Percentiles rank a stretch among this genome's conserved stretches.
phyloP scores from a whole-genome alignment of 2,797 vertebrate genomes.

The Botia kubotai region DNA sequence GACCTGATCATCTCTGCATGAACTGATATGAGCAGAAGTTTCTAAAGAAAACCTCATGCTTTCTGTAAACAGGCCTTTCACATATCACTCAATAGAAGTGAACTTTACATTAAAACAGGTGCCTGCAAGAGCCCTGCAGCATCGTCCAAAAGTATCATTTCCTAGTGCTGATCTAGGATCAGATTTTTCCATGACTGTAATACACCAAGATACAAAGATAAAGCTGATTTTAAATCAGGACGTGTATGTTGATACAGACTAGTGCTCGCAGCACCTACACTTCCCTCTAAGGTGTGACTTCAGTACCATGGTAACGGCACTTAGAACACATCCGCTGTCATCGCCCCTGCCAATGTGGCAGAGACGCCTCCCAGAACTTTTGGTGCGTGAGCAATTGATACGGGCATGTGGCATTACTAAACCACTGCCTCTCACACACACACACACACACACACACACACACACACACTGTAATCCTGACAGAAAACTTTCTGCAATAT shows the following conservation, averaged over 20 bases:
- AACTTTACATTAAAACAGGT: background rate
- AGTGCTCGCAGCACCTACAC: conserved; percentile 27
- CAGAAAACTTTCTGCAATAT: no score
- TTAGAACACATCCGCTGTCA: conserved; percentile 29
- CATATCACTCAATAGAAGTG: background rate
- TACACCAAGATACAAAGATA: background rate
- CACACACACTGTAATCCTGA: no score
- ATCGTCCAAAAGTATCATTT: background rate
- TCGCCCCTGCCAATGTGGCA: conserved; percentile 11
- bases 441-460: conserved; percentile 28
- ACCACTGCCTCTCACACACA: conserved; percentile 17
- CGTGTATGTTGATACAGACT: conserved; percentile 20
- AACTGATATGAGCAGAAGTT: background rate
- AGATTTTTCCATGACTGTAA: background rate
- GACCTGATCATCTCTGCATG: background rate
- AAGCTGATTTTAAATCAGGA: background rate
- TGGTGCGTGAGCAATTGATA: conserved; percentile 22
- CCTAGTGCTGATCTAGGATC: background rate
- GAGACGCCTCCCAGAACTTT: conserved; percentile 12
- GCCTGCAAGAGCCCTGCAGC: background rate
- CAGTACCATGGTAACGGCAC: conserved; percentile 39
- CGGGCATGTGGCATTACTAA: background rate
- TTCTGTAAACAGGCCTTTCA: conserved; percentile 3
- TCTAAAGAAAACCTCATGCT: background rate
- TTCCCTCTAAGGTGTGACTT: conserved; percentile 29